These are phyloP conservation scores for Aegithalos caudatus DNA, from an alignment of 2,113 vertebrate genomes.

Conservation along the genomic window DNA sequence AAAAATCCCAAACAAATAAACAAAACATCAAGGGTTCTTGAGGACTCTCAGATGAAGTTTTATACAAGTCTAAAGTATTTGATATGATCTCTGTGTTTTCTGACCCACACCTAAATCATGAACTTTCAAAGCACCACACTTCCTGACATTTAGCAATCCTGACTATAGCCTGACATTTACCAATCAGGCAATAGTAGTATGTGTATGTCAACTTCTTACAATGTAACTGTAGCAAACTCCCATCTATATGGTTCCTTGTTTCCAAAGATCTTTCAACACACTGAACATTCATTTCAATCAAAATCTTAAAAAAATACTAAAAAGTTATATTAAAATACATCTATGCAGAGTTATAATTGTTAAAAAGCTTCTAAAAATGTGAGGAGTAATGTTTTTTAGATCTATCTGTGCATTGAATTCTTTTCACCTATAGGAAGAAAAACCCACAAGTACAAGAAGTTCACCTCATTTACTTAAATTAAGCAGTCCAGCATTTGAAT, in stretches of 20 bases:
- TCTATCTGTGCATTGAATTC: background rate
- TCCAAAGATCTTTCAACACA: background rate
- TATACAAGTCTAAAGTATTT: background rate
- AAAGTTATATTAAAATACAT: background rate
- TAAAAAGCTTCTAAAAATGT: background rate
- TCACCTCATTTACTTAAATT: background rate
- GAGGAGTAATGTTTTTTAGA: background rate
- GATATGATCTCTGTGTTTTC: background rate
- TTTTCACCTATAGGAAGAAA: background rate
- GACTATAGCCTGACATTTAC: background rate
- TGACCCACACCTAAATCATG: background rate
- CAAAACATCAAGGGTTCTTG: background rate
- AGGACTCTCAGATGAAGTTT: background rate
- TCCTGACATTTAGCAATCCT: background rate
- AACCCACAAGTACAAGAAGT: background rate
- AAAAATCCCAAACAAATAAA: background rate
- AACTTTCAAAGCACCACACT: background rate
- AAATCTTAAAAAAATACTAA: background rate
- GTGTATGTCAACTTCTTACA: background rate
- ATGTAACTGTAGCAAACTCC: background rate
- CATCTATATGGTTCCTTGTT: background rate
- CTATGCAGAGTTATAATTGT: background rate
- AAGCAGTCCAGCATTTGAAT: background rate
- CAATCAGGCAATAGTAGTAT: background rate
- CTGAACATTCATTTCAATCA: background rate